These are phyloP conservation scores for Eubasilissa splendida DNA, from an alignment of 2,888 invertebrate species.

Conservation along the genomic window DNA sequence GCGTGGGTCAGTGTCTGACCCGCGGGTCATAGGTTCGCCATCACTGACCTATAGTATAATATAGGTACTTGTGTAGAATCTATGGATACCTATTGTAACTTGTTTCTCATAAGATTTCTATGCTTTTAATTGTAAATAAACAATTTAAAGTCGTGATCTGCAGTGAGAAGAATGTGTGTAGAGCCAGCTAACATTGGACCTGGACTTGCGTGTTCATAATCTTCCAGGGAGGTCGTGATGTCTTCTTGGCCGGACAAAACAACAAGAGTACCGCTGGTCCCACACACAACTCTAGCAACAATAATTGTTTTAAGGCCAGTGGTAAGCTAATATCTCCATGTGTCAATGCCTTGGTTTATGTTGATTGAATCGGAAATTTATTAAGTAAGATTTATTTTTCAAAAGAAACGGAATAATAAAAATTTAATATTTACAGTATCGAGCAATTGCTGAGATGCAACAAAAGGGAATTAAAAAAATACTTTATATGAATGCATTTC, in stretches of 20 bases:
- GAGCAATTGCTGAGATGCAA: too few relatives aligned
- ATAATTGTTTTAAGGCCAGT: constrained; percentile 10
- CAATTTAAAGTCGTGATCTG: constrained; percentile 52
- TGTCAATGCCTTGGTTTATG: constrained; percentile 13
- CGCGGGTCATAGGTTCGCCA: too few relatives aligned
- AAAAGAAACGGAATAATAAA: too few relatives aligned
- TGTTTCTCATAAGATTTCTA: constrained; percentile 23
- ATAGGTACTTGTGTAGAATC: neutral
- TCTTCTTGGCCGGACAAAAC: neutral
- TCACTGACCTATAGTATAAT: too few relatives aligned
- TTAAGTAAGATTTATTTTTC: neutral
- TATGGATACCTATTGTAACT: neutral
- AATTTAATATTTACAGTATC: too few relatives aligned
- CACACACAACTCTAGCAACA: neutral
- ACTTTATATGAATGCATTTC: too few relatives aligned
- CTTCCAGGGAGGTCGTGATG: constrained; percentile 34
- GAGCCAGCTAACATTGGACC: constrained; percentile 27
- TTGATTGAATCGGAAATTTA: constrained; percentile 5
- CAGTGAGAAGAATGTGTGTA: constrained; percentile 38
- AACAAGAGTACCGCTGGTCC: neutral
- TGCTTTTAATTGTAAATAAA: constrained; percentile 52
- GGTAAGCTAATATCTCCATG: constrained; percentile 11
- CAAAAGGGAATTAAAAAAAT: too few relatives aligned
- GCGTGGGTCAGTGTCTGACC: too few relatives aligned
- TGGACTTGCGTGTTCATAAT: constrained; percentile 51